A percentile compares a stretch with the other conserved stretches of the same genome.
These are phyloP conservation scores for Hirundo rustica DNA, from an alignment of 2,797 vertebrate genomes.

Conservation along the genomic window DNA sequence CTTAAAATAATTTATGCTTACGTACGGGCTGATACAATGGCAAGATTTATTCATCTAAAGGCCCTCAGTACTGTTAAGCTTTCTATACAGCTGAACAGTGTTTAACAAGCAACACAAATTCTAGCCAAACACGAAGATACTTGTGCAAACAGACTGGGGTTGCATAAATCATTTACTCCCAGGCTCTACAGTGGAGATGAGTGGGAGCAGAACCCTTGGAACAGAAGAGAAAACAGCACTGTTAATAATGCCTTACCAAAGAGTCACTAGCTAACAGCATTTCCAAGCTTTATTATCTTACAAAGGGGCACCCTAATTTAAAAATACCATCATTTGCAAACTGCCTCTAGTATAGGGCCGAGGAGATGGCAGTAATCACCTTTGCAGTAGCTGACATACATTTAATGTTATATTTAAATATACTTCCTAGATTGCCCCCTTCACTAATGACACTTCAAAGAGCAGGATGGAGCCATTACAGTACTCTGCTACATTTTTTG, in stretches of 20 bases:
- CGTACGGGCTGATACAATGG: neutral
- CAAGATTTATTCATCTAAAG: neutral
- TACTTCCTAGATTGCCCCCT: neutral
- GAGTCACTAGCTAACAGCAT: neutral
- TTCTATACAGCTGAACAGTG: neutral
- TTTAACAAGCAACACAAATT: neutral
- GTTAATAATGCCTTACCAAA: neutral
- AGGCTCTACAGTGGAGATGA: neutral
- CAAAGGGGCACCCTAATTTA: neutral
- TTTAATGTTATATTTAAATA: neutral
- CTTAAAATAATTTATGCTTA: neutral
- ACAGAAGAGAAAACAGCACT: neutral
- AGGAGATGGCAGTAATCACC: neutral
- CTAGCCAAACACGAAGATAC: neutral
- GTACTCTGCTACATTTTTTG: neutral
- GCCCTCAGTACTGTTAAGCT: neutral
- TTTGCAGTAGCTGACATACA: neutral
- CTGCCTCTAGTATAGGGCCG: neutral
- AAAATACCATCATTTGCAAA: neutral
- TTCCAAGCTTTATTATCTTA: neutral
- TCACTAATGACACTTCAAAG: neutral
- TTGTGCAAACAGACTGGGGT: neutral
- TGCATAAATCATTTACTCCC: neutral
- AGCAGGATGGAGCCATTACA: neutral
- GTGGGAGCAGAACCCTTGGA: neutral